Conservation (phyloP, 64 coral and sea anemone species). For the Montipora sp. region DNA sequence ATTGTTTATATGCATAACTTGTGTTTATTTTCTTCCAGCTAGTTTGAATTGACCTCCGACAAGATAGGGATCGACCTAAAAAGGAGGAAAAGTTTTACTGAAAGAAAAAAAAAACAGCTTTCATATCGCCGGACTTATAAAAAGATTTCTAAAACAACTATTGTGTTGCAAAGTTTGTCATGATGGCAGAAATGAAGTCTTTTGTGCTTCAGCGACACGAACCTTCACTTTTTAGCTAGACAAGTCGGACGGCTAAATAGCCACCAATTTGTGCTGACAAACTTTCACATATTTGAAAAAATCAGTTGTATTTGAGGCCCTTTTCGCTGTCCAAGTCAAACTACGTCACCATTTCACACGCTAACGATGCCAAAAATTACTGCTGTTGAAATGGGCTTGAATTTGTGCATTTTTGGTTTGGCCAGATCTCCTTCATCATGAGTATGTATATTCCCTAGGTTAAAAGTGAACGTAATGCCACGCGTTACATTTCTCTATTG, state of each 20-base stretch:
- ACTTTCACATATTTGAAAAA: neutral
- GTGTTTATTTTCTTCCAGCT: neutral
- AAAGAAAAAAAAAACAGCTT: too few relatives aligned
- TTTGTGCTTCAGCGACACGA: neutral
- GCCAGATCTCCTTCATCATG: too few relatives aligned
- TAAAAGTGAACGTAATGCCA: too few relatives aligned
- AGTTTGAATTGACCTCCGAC: neutral
- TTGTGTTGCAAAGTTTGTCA: neutral
- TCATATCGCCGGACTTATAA: neutral
- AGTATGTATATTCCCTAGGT: too few relatives aligned
- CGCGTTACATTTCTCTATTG: neutral
- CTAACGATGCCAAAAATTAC: neutral
- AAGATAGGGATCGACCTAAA: neutral
- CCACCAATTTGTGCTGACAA: constrained; percentile 1
- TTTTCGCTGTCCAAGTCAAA: neutral
- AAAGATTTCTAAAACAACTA: neutral
- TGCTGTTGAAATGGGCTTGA: neutral
- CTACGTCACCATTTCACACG: neutral
- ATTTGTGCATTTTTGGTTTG: too few relatives aligned
- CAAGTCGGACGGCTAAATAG: neutral
- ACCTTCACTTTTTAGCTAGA: neutral
- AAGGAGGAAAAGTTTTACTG: too few relatives aligned
- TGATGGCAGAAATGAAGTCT: neutral
- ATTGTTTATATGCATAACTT: neutral
- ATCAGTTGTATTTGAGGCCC: too few relatives aligned